These are phyloP conservation scores for Platerodrilus igneus DNA, from an alignment of 2,888 invertebrate species.

Conservation along the genomic window DNA sequence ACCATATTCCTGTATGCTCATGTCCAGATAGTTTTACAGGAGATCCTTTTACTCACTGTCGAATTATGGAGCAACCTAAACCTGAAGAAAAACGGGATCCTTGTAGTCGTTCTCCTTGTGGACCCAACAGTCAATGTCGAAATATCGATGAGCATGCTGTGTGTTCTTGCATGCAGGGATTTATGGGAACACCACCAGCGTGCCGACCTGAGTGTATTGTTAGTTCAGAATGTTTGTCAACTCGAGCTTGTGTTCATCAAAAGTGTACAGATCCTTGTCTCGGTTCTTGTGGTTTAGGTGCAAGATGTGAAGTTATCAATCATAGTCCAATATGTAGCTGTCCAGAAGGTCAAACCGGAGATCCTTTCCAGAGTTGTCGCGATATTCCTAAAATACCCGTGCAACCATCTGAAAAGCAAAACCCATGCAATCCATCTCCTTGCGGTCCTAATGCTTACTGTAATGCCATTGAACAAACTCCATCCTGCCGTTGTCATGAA, in stretches of 20 bases:
- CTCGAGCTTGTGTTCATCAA: slow-evolving; percentile 51
- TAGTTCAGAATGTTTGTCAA: slow-evolving; percentile 52
- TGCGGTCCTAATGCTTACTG: slow-evolving; percentile 81
- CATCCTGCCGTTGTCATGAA: slow-evolving; percentile 72
- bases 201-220: slow-evolving; percentile 54
- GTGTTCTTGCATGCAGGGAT: slow-evolving; percentile 52
- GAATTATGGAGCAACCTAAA: slow-evolving; percentile 35
- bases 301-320: slow-evolving; percentile 53
- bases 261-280: slow-evolving; percentile 56
- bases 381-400: slow-evolving; percentile 50
- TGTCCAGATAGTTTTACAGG: slow-evolving; percentile 65
- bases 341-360: slow-evolving; percentile 60
- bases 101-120: slow-evolving; percentile 53
- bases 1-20: slow-evolving; percentile 68
- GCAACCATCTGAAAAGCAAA: slow-evolving; percentile 44
- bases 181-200: slow-evolving; percentile 54
- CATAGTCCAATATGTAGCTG: slow-evolving; percentile 56
- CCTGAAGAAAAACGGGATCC: slow-evolving; percentile 40
- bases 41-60: slow-evolving; percentile 55
- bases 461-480: slow-evolving; percentile 58
- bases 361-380: slow-evolving; percentile 73
- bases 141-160: slow-evolving; percentile 50
- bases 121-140: slow-evolving; percentile 53
- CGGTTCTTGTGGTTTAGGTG: slow-evolving; percentile 53
- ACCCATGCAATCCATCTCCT: slow-evolving; percentile 72